These are phyloP conservation scores for Scaptomyza montana DNA, from an alignment of 1,140 invertebrate genomes.

Conservation along the genomic window DNA sequence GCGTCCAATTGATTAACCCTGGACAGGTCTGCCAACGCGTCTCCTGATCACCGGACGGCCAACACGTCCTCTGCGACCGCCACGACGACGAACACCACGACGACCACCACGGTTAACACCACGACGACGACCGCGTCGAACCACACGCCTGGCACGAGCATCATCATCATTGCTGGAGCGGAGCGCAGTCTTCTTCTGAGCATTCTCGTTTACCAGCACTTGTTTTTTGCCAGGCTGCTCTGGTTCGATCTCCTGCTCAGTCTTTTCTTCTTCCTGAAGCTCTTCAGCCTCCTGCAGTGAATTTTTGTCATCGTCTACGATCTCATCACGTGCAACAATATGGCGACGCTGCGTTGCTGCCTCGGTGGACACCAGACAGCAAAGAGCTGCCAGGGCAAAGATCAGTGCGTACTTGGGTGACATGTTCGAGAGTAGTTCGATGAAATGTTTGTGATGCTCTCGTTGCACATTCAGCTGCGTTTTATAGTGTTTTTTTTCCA, in stretches of 20 bases:
- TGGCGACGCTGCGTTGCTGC: constrained; percentile 53
- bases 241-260: constrained; percentile 16
- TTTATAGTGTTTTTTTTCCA: constrained; percentile 47
- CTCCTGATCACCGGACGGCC: constrained; percentile 49
- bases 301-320: constrained; percentile 8
- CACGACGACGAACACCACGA: constrained; percentile 39
- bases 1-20: constrained; percentile 38
- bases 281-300: constrained; percentile 13
- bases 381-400: constrained; percentile 66
- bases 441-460: constrained; percentile 70
- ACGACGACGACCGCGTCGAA: constrained; percentile 47
- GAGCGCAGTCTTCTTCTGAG: constrained; percentile 33
- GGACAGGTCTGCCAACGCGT: constrained; percentile 39
- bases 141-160: constrained; percentile 59
- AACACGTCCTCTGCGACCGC: constrained; percentile 3
- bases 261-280: neutral
- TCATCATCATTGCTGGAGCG: constrained; percentile 50
- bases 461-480: constrained; percentile 17
- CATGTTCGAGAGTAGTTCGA: constrained; percentile 35
- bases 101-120: constrained; percentile 21
- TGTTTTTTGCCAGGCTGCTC: neutral
- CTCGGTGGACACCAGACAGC: constrained; percentile 60
- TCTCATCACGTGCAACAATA: constrained; percentile 26
- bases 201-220: constrained; percentile 13
- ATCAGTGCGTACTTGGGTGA: constrained; percentile 58